Base-by-base conservation (phyloP, 64 coral and sea anemone genomes). In the Dendronephthya gigantea region DNA sequence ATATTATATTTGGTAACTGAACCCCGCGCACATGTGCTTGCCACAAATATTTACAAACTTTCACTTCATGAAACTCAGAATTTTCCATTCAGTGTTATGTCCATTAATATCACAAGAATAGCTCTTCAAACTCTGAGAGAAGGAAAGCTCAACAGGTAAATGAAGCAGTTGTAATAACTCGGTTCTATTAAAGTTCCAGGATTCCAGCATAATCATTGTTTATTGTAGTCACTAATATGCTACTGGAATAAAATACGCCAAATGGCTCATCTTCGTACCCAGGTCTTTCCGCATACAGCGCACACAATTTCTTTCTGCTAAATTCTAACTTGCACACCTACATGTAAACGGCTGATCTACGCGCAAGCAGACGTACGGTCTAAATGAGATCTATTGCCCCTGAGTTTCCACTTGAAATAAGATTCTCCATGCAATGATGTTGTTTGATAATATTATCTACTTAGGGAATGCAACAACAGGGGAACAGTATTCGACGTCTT, bases 51-150 rank as follows among this genome's bases (percentile, higher is more conserved):
- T 34, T 97, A 93, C 81, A 93, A 93, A 50, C 87, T 97, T 9
- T 97, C 94, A 48, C 94, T 91, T n/a, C 94, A 97, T 47, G 94
- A 97, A 39, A 93, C 94, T 50, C 94, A 97, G 55, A 97, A 97
- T 52, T 97, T 97, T 41, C 94, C 94, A 72, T 93, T 97, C 87
- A 88, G 91, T 62, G 82, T 97, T 32, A 97, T 97, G 94, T 97
- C 94, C 28, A 97, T 97, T 40, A 97, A 97, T 81, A 93, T 97
- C n/a, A 97, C 94, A 50, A 85, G 94, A 29, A 97, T 97, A 84
- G 94, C 94, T 82, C 89, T 97, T 34, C 91, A 91, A n/a, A 93
- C 94, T 56, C 86, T 97, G 31, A 89, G 94, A 84, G 94, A 97
- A 45, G 94, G 86, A 43, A 90, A 93, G 27, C 72, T 97, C 0